Evolutionary conservation across 2,888 invertebrate species (phyloP).

Genomic region (Taenaris catops): DNA sequence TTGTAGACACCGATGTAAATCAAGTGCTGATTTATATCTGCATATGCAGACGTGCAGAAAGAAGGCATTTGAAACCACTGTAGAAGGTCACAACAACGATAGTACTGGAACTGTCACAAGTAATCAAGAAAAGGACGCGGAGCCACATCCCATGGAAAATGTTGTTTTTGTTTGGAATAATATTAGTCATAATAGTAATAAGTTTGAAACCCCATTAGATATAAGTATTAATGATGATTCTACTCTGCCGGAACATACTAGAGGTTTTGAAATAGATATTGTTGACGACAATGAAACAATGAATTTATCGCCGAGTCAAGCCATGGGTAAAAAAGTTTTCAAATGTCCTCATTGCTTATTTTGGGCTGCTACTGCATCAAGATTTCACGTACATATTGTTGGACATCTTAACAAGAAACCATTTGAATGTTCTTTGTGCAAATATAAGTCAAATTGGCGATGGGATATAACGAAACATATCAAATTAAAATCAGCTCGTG

Average conservation of each 20-base stretch:
- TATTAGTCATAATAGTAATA: constrained; percentile 65
- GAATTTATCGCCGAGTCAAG: constrained; percentile 81
- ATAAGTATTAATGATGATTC: constrained; percentile 69
- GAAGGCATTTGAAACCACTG: constrained; percentile 42
- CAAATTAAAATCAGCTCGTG: constrained; percentile 91
- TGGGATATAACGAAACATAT: constrained; percentile 99
- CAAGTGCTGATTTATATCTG: constrained; percentile 86
- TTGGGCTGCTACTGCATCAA: constrained; percentile 95
- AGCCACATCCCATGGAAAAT: constrained; percentile 89
- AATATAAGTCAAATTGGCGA: constrained; percentile 96
- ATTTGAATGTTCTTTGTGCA: constrained; percentile 96
- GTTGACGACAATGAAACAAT: constrained; percentile 75
- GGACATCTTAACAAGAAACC: constrained; percentile 96
- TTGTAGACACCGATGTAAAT: constrained; percentile 92
- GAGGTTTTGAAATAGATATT: constrained; percentile 53
- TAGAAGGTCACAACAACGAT: constrained; percentile 47
- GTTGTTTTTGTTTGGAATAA: constrained; percentile 91
- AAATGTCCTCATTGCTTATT: constrained; percentile 96
- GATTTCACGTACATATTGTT: constrained; percentile 96
- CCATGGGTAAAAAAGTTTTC: constrained; percentile 88
- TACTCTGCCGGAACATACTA: constrained; percentile 53
- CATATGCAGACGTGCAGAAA: constrained; percentile 87
- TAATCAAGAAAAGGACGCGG: constrained; percentile 53
- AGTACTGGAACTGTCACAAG: constrained; percentile 46
- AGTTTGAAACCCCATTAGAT: constrained; percentile 61